Evolutionary conservation across 2,113 vertebrate genomes (phyloP), one percentile per base, ranked within the genome.

Genomic region (Bos indicus): DNA sequence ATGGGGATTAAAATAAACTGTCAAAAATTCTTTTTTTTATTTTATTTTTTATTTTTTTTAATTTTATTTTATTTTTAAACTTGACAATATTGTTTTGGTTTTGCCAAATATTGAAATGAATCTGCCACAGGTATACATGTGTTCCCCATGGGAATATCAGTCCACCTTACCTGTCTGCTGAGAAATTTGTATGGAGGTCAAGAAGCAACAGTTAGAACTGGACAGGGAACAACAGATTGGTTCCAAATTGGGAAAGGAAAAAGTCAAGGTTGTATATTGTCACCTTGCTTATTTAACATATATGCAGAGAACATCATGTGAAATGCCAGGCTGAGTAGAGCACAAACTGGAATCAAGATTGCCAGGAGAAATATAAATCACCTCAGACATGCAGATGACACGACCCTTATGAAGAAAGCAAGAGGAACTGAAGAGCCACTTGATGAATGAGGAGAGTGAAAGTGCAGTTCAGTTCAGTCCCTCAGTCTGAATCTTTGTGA

Each of bases 281-380:
- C 10, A 71, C n/a, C n/a, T 40, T 1, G 2, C 10, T 71, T 40
- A 71, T 40, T 71, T 71, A 71, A 40, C 10, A 23, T 40, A 71
- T 36, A 21, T 71, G 64, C 64, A 6, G 19, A 71, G 4, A 36
- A 12, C 67, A 40, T 71, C n/a, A 40, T 23, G 67, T 0, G 0
- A 71, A 71, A 71, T 71, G 19, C 10, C 19, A 21, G n/a, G 36
- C 10, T 36, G 17, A 11, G 19, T 71, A 71, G 10, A 40, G n/a
- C 19, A 71, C 10, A 71, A 40, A 5, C 10, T 40, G 10, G 19
- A 40, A 71, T 71, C 36, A 71, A 40, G 67, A 40, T 40, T 36
- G n/a, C 10, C 67, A 40, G n/a, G 67, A 71, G n/a, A 71, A 71
- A 40, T 40, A 71, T 12, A 36, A 71, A 40, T 71, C n/a, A 23